Conservation (phyloP, 2,113 vertebrate species). For the Cynoglossus semilaevis region DNA sequence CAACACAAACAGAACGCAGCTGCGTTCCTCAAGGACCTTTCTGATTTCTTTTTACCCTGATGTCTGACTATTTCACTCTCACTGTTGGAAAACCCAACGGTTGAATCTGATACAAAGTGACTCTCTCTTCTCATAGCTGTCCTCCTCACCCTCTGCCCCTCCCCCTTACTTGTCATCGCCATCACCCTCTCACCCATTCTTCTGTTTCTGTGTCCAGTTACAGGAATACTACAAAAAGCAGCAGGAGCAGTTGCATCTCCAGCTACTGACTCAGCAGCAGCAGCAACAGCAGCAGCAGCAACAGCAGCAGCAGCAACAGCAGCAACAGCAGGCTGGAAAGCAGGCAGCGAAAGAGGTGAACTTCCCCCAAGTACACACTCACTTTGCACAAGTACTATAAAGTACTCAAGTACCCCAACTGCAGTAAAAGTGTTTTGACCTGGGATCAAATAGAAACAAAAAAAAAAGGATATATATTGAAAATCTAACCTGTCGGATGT, state of each 20-base stretch:
- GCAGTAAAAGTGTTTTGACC: slow-evolving; percentile 46
- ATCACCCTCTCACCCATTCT: not conserved
- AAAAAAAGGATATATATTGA: slow-evolving; percentile 1
- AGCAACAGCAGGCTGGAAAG: slow-evolving; percentile 77
- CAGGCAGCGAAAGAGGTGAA: slow-evolving; percentile 95
- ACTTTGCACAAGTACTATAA: slow-evolving; percentile 54
- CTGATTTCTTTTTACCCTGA: slow-evolving; percentile 9
- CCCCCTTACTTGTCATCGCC: too few species aligned
- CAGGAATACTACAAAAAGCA: slow-evolving; percentile 99
- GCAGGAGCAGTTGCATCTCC: slow-evolving; percentile 97
- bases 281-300: slow-evolving; percentile 87
- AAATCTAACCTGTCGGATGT: slow-evolving; percentile 11
- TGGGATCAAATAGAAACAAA: slow-evolving; percentile 19
- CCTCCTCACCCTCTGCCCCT: not conserved
- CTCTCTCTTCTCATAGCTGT: slow-evolving; percentile 31
- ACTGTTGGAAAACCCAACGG: slow-evolving; percentile 10
- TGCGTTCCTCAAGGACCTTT: slow-evolving; percentile 19
- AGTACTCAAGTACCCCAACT: slow-evolving; percentile 52
- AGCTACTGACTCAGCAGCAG: slow-evolving; percentile 95
- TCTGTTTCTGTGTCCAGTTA: slow-evolving; percentile 74
- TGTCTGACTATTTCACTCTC: slow-evolving; percentile 16
- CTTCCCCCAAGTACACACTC: slow-evolving; percentile 37
- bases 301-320: slow-evolving; percentile 79
- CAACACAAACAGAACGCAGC: slow-evolving; percentile 11
- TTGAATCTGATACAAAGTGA: slow-evolving; percentile 43